phyloP scores from a whole-genome alignment of 2,113 vertebrate species.

The Phaethornis superciliosus region DNA sequence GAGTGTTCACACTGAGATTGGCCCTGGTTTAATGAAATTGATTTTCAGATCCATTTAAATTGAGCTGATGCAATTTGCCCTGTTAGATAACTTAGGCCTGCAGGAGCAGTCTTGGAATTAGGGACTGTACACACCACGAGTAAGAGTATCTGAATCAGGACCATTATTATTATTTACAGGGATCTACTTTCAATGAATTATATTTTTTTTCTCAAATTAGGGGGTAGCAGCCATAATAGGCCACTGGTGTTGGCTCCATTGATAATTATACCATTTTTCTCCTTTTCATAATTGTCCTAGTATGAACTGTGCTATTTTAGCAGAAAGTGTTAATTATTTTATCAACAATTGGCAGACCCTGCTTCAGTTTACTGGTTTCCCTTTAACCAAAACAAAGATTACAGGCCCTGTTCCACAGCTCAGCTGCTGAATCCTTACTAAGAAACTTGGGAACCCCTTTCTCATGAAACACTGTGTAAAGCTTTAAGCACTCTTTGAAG shows the following conservation, averaged over 20 bases:
- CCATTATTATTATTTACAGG: conserved; percentile 76
- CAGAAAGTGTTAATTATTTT: conserved; percentile 82
- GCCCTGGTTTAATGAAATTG: conserved; percentile 61
- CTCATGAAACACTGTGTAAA: conserved; percentile 80
- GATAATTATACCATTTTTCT: conserved; percentile 80
- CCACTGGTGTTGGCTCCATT: conserved; percentile 75
- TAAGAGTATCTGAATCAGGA: conserved; percentile 38
- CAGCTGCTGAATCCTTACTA: conserved; percentile 77
- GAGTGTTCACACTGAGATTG: conserved; percentile 58
- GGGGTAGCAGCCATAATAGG: conserved; percentile 63
- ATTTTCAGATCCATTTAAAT: conserved; percentile 63
- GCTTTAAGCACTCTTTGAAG: conserved; percentile 92
- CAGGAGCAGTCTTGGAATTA: conserved; percentile 52
- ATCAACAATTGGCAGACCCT: conserved; percentile 82
- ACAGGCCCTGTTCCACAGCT: conserved; percentile 69
- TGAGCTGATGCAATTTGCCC: conserved; percentile 53
- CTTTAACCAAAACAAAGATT: conserved; percentile 82
- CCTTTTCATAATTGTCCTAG: conserved; percentile 80
- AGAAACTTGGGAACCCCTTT: conserved; percentile 81
- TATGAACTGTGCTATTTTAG: conserved; percentile 80
- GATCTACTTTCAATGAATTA: conserved; percentile 54
- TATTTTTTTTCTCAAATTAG: conserved; percentile 74
- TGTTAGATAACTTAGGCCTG: conserved; percentile 59
- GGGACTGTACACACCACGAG: neutral
- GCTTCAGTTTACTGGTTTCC: conserved; percentile 80